Evolutionary conservation across 2,888 invertebrate genomes (phyloP).

Genomic region (Drosophila pseudotakahashii): DNA sequence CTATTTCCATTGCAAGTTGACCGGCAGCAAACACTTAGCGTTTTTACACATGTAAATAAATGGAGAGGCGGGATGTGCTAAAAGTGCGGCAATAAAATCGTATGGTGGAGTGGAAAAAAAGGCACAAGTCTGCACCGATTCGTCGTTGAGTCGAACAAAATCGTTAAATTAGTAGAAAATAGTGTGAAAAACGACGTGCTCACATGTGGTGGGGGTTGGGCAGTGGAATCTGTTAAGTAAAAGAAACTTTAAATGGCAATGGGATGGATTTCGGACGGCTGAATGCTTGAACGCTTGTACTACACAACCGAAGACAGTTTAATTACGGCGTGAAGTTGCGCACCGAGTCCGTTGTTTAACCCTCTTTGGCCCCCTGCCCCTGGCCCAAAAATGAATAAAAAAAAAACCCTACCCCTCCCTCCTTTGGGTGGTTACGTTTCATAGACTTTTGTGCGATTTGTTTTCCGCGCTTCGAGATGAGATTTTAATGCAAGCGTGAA

Average conservation of each 20-base stretch:
- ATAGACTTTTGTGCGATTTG: constrained; percentile 53
- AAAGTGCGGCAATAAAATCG: constrained; percentile 71
- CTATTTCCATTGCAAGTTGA: constrained; percentile 51
- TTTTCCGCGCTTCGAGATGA: constrained; percentile 59
- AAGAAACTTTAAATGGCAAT: constrained; percentile 71
- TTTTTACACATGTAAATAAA: constrained; percentile 51
- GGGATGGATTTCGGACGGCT: constrained; percentile 66
- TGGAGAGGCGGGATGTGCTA: constrained; percentile 59
- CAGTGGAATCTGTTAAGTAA: constrained; percentile 52
- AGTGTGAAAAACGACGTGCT: constrained; percentile 68
- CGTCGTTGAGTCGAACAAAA: constrained; percentile 57
- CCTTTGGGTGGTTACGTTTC: constrained; percentile 39
- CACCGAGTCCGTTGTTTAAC: constrained; percentile 55
- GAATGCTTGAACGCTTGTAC: constrained; percentile 63
- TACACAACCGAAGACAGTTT: constrained; percentile 73
- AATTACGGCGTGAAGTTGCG: constrained; percentile 79
- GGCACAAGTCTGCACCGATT: constrained; percentile 19
- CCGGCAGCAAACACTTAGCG: constrained; percentile 36
- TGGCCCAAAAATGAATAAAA: not conserved
- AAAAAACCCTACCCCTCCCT: not conserved
- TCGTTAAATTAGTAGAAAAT: constrained; percentile 77
- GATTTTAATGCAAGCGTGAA: constrained; percentile 74
- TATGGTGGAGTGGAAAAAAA: constrained; percentile 1
- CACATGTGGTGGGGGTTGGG: constrained; percentile 1
- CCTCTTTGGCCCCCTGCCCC: not conserved